Conservation (phyloP, 2,797 vertebrate species). For the Anguilla pacifica region DNA sequence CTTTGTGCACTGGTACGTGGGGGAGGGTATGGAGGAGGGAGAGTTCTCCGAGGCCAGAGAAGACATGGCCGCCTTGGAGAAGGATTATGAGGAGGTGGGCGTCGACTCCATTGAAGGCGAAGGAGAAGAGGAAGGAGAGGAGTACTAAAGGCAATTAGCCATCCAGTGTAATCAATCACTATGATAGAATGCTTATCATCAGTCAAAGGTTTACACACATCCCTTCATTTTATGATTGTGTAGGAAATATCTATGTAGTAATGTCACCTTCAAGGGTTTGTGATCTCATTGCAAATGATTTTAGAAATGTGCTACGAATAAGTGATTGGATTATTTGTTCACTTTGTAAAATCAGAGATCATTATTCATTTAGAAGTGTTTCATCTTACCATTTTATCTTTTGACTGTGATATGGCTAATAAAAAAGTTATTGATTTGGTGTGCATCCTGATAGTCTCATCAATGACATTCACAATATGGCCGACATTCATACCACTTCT, state of each 20-base stretch:
- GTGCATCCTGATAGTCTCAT: neutral
- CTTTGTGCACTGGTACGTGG: conserved; percentile 42
- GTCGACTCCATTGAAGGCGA: conserved; percentile 17
- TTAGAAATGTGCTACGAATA: neutral
- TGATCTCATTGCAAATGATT: neutral
- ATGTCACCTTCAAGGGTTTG: neutral
- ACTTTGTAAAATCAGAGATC: neutral
- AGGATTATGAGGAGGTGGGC: conserved; percentile 36
- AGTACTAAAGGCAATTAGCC: neutral
- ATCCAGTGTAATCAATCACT: neutral
- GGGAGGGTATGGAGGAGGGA: conserved; percentile 44
- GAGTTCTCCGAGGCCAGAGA: conserved; percentile 42
- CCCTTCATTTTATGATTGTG: neutral
- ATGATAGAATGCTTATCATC: conserved; percentile 1
- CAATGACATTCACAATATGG: neutral
- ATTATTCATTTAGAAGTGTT: neutral
- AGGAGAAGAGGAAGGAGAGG: conserved; percentile 16
- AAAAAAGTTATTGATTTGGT: neutral
- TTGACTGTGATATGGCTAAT: conserved; percentile 6
- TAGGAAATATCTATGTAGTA: neutral
- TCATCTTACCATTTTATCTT: neutral
- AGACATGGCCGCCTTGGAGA: conserved; percentile 39
- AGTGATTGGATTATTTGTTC: neutral
- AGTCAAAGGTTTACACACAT: neutral
- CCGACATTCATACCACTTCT: neutral